Percentiles rank a stretch among this genome's conserved stretches.
phyloP scores from a whole-genome alignment of 2,888 invertebrate genomes.

The Chironomus riparius region DNA sequence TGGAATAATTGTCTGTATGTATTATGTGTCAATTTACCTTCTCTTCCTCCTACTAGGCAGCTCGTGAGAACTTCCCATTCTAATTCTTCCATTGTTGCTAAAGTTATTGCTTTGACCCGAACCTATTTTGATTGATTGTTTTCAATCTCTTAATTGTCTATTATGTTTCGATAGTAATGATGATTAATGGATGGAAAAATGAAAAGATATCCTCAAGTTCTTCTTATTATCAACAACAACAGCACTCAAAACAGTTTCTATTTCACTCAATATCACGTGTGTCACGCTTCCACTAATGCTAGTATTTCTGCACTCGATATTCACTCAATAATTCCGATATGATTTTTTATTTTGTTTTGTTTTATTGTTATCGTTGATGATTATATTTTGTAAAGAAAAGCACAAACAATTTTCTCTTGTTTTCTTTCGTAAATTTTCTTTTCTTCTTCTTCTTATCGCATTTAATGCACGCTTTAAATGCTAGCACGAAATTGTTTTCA shows the following conservation, averaged over 20 bases:
- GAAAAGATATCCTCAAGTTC: neutral
- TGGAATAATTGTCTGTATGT: too few species aligned
- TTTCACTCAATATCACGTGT: neutral
- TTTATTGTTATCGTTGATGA: neutral
- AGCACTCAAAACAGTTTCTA: neutral
- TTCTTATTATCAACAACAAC: neutral
- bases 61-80: constrained; percentile 45
- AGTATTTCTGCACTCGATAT: constrained; percentile 5
- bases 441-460: neutral
- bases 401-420: neutral
- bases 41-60: constrained; percentile 47
- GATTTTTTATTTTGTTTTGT: neutral
- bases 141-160: neutral
- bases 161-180: neutral
- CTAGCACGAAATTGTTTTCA: constrained; percentile 1
- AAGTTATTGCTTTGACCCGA: constrained; percentile 47
- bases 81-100: constrained; percentile 43
- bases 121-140: constrained; percentile 47
- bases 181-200: neutral
- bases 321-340: constrained; percentile 7
- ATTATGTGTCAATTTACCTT: constrained; percentile 38
- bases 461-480: neutral
- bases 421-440: neutral
- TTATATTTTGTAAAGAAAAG: neutral
- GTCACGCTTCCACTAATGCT: neutral